A percentile compares a stretch with the other conserved stretches of the same genome.
These are phyloP conservation scores for Pachypanchax playfairii DNA, from an alignment of 2,113 vertebrate species.

Conservation along the genomic window DNA sequence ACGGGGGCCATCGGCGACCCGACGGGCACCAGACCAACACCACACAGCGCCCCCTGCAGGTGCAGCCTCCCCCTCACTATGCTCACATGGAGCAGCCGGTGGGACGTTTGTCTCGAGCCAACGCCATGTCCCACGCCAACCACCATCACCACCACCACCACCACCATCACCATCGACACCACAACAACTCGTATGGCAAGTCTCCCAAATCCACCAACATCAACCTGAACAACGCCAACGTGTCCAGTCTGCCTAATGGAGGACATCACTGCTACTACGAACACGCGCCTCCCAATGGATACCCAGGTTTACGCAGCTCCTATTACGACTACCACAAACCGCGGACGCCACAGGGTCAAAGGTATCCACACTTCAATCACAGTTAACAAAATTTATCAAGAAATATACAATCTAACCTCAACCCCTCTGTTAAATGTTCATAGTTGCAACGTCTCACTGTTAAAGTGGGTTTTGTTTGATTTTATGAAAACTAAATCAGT, in stretches of 20 bases:
- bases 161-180: conserved; percentile 84
- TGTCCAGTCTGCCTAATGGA: conserved; percentile 90
- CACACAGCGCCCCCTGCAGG: conserved; percentile 95
- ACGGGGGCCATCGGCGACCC: conserved; percentile 89
- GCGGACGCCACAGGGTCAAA: conserved; percentile 87
- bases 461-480: neutral
- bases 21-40: conserved; percentile 94
- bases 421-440: neutral
- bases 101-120: conserved; percentile 86
- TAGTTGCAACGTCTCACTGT: neutral
- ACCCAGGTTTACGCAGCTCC: conserved; percentile 74
- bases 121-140: conserved; percentile 89
- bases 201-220: conserved; percentile 96
- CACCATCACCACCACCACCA: conserved; percentile 88
- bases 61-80: conserved; percentile 92
- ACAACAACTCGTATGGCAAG: conserved; percentile 90
- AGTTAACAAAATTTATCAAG: no score
- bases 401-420: neutral
- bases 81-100: conserved; percentile 88
- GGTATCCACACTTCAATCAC: conserved; percentile 80
- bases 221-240: conserved; percentile 99
- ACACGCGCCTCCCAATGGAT: conserved; percentile 85
- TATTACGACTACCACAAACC: conserved; percentile 85
- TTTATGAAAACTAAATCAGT: no score
- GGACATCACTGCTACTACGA: conserved; percentile 86